phyloP scores from a whole-genome alignment of 1,140 invertebrate species.

The Brachionus sp. region DNA sequence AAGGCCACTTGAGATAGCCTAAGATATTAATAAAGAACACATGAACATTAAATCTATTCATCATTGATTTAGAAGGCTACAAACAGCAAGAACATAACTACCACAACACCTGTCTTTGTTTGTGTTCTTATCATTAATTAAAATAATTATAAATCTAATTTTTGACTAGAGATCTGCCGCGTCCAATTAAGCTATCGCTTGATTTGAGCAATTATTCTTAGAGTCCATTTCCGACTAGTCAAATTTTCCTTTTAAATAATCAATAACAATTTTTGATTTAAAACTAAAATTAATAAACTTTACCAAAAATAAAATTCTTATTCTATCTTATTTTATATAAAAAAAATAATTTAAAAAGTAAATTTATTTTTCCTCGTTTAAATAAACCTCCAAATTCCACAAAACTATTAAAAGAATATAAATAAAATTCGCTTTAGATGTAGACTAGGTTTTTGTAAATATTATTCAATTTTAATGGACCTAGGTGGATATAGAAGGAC shows the following conservation, averaged over 20 bases:
- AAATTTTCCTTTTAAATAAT: not conserved
- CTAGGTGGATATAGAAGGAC: not conserved
- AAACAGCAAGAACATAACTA: not conserved
- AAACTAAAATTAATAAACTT: not conserved
- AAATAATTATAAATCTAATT: not conserved
- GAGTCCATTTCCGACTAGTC: not conserved
- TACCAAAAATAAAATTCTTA: not conserved
- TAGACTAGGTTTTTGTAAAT: too few species aligned
- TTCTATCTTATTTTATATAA: too few species aligned
- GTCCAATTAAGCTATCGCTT: not conserved
- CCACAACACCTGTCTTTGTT: not conserved
- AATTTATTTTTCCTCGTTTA: too few species aligned
- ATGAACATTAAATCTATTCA: not conserved
- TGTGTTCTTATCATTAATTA: conserved; percentile 20
- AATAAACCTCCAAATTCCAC: too few species aligned
- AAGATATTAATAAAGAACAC: not conserved
- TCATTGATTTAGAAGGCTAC: not conserved
- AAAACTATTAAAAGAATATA: too few species aligned
- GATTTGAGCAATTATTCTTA: not conserved
- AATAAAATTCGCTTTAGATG: too few species aligned
- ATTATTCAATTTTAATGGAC: too few species aligned
- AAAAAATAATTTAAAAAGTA: too few species aligned
- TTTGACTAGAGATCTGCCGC: not conserved
- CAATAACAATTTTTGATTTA: not conserved
- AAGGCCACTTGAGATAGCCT: not conserved